phyloP scores from a whole-genome alignment of 2,797 vertebrate genomes.

The Microchirus variegatus region DNA sequence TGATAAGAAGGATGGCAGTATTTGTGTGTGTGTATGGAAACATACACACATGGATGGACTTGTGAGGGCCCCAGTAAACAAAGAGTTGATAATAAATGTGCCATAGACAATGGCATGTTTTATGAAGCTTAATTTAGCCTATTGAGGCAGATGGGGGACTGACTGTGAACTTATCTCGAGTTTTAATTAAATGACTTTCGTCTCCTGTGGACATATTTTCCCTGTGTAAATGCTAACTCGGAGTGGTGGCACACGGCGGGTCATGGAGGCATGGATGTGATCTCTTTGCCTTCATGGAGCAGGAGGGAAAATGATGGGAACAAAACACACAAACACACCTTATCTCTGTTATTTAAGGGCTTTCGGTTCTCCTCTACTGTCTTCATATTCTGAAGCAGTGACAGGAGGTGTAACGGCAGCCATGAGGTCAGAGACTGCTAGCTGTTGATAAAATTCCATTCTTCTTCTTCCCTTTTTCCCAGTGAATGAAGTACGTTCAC shows the following conservation, averaged over 20 bases:
- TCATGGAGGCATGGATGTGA: constrained; percentile 40
- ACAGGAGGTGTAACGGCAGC: constrained; percentile 18
- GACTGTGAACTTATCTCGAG: constrained; percentile 49
- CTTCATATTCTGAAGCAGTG: constrained; percentile 8
- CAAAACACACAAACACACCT: constrained; percentile 12
- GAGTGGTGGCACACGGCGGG: constrained; percentile 13
- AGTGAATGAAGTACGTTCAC: constrained; percentile 3
- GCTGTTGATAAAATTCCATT: neutral
- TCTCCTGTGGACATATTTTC: constrained; percentile 45
- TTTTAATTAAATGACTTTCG: constrained; percentile 61
- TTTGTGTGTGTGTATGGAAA: constrained; percentile 25
- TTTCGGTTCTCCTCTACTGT: constrained; percentile 14
- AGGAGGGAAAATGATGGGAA: constrained; percentile 26
- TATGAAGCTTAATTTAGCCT: constrained; percentile 56
- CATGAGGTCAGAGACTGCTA: neutral
- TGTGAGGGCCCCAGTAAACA: constrained; percentile 60
- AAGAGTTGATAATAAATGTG: constrained; percentile 61
- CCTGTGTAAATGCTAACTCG: constrained; percentile 49
- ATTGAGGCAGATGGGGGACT: constrained; percentile 47
- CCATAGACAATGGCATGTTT: constrained; percentile 57
- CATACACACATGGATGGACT: constrained; percentile 17
- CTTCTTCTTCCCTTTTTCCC: neutral
- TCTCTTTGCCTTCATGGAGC: constrained; percentile 20
- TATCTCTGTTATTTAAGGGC: constrained; percentile 23
- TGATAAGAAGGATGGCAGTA: constrained; percentile 37